phyloP scores from a whole-genome alignment of 2,113 vertebrate genomes.

The Zosterops hypoxanthus region DNA sequence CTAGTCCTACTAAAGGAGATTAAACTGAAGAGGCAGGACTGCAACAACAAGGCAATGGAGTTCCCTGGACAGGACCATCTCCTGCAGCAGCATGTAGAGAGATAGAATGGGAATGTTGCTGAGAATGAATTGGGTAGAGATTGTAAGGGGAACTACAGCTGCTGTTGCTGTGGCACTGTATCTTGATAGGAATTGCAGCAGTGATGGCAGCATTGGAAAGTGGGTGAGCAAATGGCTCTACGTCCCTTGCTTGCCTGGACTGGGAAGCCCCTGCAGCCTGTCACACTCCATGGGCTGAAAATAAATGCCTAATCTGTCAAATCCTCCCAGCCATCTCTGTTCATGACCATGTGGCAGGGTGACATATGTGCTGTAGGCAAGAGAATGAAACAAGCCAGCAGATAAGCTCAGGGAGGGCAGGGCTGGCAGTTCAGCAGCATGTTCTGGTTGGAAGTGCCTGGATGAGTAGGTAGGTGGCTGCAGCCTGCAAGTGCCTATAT shows the following conservation, averaged over 20 bases:
- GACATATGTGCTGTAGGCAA: not conserved
- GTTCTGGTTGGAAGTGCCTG: not conserved
- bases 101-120: not conserved
- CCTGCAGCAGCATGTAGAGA: fast-evolving
- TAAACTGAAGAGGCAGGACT: not conserved
- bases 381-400: not conserved
- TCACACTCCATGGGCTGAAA: not conserved
- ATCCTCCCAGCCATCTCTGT: not conserved
- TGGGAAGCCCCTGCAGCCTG: not conserved
- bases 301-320: not conserved
- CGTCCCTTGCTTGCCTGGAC: not conserved
- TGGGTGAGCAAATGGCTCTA: not conserved
- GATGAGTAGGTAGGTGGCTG: not conserved
- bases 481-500: not conserved
- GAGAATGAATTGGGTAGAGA: not conserved
- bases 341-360: not conserved
- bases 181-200: not conserved
- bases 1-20: not conserved
- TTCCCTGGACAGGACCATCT: not conserved
- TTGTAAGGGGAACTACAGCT: not conserved
- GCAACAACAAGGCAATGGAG: not conserved
- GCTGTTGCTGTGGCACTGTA: not conserved
- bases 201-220: not conserved
- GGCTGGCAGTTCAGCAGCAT: not conserved
- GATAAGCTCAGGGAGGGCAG: not conserved